Evolutionary conservation across 2,888 invertebrate genomes (phyloP).

Genomic region (Digitonthophagus gazella): DNA sequence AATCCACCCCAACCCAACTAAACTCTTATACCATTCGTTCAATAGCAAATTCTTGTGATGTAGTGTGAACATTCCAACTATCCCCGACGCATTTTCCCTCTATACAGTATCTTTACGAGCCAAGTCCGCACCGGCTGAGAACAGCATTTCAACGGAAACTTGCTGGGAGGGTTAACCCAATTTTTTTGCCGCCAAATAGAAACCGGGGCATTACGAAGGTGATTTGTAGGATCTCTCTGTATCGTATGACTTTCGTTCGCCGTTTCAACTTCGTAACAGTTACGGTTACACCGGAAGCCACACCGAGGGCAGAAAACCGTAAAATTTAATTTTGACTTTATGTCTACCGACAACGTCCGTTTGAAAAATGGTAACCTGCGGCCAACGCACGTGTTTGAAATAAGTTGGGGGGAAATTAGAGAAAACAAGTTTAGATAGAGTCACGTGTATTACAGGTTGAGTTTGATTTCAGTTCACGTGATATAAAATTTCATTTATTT

Average conservation of each 20-base stretch:
- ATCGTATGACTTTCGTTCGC: not conserved
- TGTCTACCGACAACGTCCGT: not conserved
- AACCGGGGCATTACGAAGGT: not conserved
- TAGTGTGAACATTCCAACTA: not conserved
- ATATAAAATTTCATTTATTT: too few relatives aligned
- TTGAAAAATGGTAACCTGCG: not conserved
- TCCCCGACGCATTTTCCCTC: not conserved
- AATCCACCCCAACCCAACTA: too few relatives aligned
- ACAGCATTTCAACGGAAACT: not conserved
- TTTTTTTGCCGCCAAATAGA: not conserved
- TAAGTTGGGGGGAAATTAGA: not conserved
- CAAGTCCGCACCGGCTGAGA: not conserved
- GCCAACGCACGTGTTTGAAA: not conserved
- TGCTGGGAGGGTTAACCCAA: not conserved
- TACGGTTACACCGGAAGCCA: not conserved
- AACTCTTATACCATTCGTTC: too few relatives aligned
- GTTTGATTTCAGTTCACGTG: too few relatives aligned
- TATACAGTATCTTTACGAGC: not conserved
- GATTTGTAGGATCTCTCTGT: not conserved
- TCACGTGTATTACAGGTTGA: too few relatives aligned
- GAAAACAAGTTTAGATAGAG: too few relatives aligned
- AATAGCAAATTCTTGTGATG: not conserved
- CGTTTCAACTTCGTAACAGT: not conserved
- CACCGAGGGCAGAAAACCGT: not conserved
- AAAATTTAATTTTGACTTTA: not conserved